Percentiles rank a stretch among this genome's conserved stretches.
phyloP scores from a whole-genome alignment of 2,888 invertebrate genomes.

The Oxytorus armatus region DNA sequence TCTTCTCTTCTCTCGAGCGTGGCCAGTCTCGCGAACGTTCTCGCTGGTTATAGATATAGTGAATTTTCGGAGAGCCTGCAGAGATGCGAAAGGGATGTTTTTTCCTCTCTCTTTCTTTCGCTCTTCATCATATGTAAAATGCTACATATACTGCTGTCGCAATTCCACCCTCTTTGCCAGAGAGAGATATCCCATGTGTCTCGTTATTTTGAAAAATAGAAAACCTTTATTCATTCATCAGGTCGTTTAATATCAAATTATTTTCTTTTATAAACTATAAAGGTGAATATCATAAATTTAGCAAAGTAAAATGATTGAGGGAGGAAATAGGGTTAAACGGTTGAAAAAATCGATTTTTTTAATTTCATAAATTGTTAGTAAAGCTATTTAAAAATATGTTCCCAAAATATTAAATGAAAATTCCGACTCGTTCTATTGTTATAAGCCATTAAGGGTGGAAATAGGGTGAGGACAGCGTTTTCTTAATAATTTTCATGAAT shows the following conservation, averaged over 20 bases:
- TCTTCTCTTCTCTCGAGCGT: constrained; percentile 57
- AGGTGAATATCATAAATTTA: background rate
- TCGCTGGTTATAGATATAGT: constrained; percentile 3
- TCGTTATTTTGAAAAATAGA: constrained; percentile 10
- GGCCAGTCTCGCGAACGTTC: constrained; percentile 49
- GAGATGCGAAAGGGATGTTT: constrained; percentile 55
- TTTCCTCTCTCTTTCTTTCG: constrained; percentile 39
- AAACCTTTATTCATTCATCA: constrained; percentile 6
- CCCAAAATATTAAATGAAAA: too few species aligned
- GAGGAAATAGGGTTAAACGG: too few species aligned
- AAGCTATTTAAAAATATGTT: too few species aligned
- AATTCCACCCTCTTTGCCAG: constrained; percentile 43
- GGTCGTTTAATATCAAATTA: background rate
- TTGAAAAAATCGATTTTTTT: too few species aligned
- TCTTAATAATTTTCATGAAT: too few species aligned
- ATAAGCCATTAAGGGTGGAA: too few species aligned
- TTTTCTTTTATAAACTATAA: background rate
- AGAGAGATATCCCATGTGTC: background rate
- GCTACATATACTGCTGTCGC: constrained; percentile 43
- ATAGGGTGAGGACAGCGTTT: too few species aligned
- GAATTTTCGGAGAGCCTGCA: constrained; percentile 37
- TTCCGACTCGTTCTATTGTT: too few species aligned
- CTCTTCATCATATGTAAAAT: constrained; percentile 43
- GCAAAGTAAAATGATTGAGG: too few species aligned
- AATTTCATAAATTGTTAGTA: too few species aligned